These are phyloP conservation scores for Hippopotamyrus pictus DNA, from an alignment of 2,797 vertebrate species.

Conservation along the genomic window DNA sequence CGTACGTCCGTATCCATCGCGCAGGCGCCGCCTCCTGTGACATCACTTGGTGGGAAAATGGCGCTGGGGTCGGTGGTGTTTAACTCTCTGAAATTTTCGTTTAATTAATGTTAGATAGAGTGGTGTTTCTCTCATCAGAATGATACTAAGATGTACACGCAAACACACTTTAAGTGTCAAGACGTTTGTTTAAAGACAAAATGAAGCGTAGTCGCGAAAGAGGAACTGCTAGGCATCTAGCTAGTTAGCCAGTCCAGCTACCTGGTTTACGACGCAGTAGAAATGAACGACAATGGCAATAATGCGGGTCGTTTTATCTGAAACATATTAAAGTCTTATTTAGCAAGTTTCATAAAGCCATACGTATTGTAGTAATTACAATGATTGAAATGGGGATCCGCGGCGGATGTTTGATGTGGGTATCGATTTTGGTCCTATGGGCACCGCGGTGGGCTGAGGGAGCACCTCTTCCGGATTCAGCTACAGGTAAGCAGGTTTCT, in stretches of 20 bases:
- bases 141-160: neutral
- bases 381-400: conserved; percentile 56
- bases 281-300: conserved; percentile 34
- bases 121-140: conserved; percentile 17
- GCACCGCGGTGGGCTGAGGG: conserved; percentile 45
- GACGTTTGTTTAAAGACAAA: conserved; percentile 38
- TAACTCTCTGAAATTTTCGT: conserved; percentile 43
- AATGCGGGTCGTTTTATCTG: conserved; percentile 15
- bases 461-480: conserved; percentile 52
- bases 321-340: neutral
- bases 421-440: conserved; percentile 53
- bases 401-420: conserved; percentile 53
- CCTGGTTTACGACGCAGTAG: conserved; percentile 44
- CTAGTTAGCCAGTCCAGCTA: conserved; percentile 25
- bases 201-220: conserved; percentile 30
- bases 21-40: conserved; percentile 39
- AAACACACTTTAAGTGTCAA: conserved; percentile 36
- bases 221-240: conserved; percentile 34
- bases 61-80: conserved; percentile 56
- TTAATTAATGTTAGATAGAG: conserved; percentile 26
- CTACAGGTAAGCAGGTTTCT: conserved; percentile 52
- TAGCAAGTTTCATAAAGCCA: neutral
- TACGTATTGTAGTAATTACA: conserved; percentile 38
- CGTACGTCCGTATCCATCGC: conserved; percentile 11
- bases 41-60: conserved; percentile 62